Percentiles rank a stretch among this genome's conserved stretches.
These are phyloP conservation scores for Peromyscus leucopus DNA, from an alignment of 2,113 vertebrate genomes.

Conservation along the genomic window DNA sequence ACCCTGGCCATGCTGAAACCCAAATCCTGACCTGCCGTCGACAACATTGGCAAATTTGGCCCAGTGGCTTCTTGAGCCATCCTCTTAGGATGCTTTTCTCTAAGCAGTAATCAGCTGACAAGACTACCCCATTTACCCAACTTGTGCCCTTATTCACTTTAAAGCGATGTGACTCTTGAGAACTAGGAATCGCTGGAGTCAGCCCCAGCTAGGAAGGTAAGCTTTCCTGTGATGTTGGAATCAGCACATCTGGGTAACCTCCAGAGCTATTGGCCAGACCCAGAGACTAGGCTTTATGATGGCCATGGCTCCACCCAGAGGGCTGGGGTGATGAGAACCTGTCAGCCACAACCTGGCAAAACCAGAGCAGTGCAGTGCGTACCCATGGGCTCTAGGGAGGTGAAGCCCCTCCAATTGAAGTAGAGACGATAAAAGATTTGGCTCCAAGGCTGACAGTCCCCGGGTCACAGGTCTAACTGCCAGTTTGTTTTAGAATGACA, in stretches of 20 bases:
- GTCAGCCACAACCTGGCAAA: neutral
- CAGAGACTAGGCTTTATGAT: neutral
- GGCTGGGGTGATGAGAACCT: neutral
- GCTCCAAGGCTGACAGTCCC: neutral
- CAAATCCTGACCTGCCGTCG: neutral
- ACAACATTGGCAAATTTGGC: neutral
- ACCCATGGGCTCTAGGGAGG: neutral
- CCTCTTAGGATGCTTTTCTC: neutral
- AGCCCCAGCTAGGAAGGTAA: neutral
- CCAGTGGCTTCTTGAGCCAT: neutral
- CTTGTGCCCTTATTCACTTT: neutral
- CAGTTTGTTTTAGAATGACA: neutral
- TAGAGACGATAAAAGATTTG: neutral
- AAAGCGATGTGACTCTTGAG: neutral
- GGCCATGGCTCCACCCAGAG: neutral
- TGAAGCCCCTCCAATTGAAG: neutral
- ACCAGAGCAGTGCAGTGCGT: neutral
- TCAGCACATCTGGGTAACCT: neutral
- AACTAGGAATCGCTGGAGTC: neutral
- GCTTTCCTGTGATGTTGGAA: neutral
- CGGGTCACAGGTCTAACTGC: neutral
- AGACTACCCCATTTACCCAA: neutral
- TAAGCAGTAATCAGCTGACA: neutral
- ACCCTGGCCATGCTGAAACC: neutral
- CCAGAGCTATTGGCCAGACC: neutral